phyloP scores from a whole-genome alignment of 2,113 vertebrate genomes.

The Daboia siamensis region DNA sequence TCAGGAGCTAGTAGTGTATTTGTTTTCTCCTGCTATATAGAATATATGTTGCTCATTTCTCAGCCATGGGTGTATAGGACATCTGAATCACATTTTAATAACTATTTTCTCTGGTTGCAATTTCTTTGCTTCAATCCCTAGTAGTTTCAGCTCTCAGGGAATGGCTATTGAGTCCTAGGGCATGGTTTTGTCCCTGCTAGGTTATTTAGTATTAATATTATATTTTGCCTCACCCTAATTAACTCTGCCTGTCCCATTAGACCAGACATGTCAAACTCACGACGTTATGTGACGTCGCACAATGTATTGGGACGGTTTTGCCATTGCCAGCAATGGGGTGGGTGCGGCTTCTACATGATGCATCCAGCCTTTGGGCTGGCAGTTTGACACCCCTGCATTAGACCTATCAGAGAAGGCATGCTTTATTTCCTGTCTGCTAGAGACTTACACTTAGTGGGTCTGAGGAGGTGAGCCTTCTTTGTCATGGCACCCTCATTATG shows the following conservation, averaged over 20 bases:
- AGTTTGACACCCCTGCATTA: neutral
- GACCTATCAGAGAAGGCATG: neutral
- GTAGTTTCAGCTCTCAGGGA: neutral
- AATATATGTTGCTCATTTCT: neutral
- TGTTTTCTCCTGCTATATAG: neutral
- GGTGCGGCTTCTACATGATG: too few relatives aligned
- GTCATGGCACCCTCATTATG: neutral
- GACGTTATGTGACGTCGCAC: too few relatives aligned
- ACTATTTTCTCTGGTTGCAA: neutral
- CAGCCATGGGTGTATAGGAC: neutral
- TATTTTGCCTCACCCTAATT: neutral
- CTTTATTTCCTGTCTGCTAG: neutral
- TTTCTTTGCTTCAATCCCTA: neutral
- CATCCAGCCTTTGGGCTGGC: too few relatives aligned
- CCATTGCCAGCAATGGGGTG: too few relatives aligned
- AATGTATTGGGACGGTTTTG: too few relatives aligned
- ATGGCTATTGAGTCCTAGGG: neutral
- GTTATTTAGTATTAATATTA: neutral
- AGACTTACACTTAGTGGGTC: neutral
- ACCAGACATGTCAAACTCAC: neutral
- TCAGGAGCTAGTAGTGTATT: neutral
- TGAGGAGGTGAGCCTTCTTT: neutral
- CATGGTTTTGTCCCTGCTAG: neutral
- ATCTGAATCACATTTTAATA: neutral
- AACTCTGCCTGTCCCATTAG: neutral